Evolutionary conservation across 2,888 invertebrate species (phyloP).

Genomic region (Parascotia fuliginaria): DNA sequence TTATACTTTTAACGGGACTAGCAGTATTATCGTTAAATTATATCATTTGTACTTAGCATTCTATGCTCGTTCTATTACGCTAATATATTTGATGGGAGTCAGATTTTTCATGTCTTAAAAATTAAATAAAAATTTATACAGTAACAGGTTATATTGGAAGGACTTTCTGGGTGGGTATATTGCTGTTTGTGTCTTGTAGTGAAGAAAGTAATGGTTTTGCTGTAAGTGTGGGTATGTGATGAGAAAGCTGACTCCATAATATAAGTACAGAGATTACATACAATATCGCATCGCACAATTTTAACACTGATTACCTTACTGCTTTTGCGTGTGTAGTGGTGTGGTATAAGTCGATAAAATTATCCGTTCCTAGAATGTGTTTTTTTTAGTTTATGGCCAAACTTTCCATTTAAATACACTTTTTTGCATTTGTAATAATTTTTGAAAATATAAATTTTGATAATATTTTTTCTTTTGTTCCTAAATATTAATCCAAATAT

Average conservation of each 20-base stretch:
- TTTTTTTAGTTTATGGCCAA: slow-evolving; percentile 83
- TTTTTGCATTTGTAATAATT: slow-evolving; percentile 85
- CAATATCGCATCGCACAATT: slow-evolving; percentile 80
- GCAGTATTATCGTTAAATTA: slow-evolving; percentile 79
- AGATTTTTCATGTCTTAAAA: slow-evolving; percentile 64
- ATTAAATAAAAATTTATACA: slow-evolving; percentile 26
- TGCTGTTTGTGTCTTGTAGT: not conserved
- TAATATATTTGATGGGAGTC: slow-evolving; percentile 80
- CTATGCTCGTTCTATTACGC: slow-evolving; percentile 81
- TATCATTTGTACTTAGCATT: slow-evolving; percentile 84
- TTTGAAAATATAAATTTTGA: slow-evolving; percentile 87
- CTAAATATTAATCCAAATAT: slow-evolving; percentile 87
- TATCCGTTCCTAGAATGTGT: slow-evolving; percentile 67
- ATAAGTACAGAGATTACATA: slow-evolving; percentile 66
- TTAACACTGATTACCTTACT: slow-evolving; percentile 81
- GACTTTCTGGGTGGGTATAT: slow-evolving; percentile 10
- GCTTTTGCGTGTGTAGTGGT: slow-evolving; percentile 75
- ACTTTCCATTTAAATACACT: slow-evolving; percentile 80
- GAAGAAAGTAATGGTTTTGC: not conserved
- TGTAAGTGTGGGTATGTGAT: slow-evolving; percentile 12
- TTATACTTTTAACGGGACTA: slow-evolving; percentile 78
- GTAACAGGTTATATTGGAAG: slow-evolving; percentile 18
- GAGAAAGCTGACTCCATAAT: slow-evolving; percentile 73
- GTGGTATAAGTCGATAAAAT: slow-evolving; percentile 82
- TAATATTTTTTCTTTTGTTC: slow-evolving; percentile 84